phyloP scores from a whole-genome alignment of 2,797 vertebrate species.

The Acanthopagrus latus region DNA sequence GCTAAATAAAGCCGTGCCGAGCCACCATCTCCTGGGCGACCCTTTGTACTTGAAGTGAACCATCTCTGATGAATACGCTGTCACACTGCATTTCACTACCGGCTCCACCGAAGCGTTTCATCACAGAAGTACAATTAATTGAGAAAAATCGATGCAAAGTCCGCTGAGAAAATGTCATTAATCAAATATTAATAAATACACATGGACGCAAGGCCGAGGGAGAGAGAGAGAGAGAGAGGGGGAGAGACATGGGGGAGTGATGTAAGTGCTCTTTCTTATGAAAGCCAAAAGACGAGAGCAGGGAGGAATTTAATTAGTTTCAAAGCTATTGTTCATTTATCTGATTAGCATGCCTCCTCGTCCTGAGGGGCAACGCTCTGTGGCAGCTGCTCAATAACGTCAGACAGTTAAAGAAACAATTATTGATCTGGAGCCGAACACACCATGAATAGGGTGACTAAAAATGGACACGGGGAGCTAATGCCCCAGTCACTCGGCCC shows the following conservation, averaged over 20 bases:
- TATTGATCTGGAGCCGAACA: conserved; percentile 69
- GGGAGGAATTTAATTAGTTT: conserved; percentile 46
- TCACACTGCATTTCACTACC: conserved; percentile 10
- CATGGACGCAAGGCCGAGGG: conserved; percentile 3
- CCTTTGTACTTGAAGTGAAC: neutral
- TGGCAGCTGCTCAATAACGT: conserved; percentile 57
- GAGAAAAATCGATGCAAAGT: conserved; percentile 32
- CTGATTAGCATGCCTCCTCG: conserved; percentile 38
- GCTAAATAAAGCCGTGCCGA: neutral
- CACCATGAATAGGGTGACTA: conserved; percentile 59
- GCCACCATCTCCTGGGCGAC: neutral
- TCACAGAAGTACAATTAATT: conserved; percentile 34
- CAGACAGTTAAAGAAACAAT: conserved; percentile 59
- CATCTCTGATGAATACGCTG: conserved; percentile 32
- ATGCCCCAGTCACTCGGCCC: conserved; percentile 39
- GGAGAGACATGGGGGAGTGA: neutral
- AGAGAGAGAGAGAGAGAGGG: neutral
- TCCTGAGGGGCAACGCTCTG: conserved; percentile 34
- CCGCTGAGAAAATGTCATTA: conserved; percentile 8
- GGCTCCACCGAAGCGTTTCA: conserved; percentile 36
- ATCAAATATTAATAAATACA: conserved; percentile 45
- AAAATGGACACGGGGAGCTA: conserved; percentile 63
- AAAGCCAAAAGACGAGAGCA: conserved; percentile 21
- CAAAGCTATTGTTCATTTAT: conserved; percentile 61
- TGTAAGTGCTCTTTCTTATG: conserved; percentile 39